Evolutionary conservation across 2,888 invertebrate species (phyloP).

Genomic region (Scaptomyza reducta): DNA sequence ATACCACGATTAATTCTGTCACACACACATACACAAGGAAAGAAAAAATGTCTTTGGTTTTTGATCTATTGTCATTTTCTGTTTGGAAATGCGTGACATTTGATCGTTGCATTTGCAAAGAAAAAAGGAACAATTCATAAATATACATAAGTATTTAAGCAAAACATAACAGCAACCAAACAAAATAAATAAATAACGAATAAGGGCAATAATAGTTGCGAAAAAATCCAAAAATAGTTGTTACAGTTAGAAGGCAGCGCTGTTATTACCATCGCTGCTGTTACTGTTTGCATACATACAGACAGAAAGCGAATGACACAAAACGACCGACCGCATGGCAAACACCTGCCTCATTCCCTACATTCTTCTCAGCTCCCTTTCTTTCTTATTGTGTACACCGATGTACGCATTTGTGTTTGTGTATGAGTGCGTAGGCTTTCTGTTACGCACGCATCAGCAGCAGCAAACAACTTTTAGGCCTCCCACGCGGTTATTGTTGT

Average conservation of each 20-base stretch:
- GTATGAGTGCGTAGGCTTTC: conserved; percentile 42
- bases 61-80: conserved; percentile 11
- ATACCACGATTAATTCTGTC: conserved; percentile 61
- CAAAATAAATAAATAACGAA: conserved; percentile 20
- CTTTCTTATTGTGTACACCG: conserved; percentile 14
- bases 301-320: conserved; percentile 41
- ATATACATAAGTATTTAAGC: conserved; percentile 22
- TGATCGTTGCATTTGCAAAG: conserved; percentile 53
- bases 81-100: conserved; percentile 58
- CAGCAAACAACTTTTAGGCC: conserved; percentile 73
- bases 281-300: conserved; percentile 40
- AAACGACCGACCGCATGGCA: conserved; percentile 64
- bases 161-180: conserved; percentile 5
- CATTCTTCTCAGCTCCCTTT: neutral
- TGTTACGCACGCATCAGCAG: conserved; percentile 75
- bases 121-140: conserved; percentile 15
- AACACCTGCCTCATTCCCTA: conserved; percentile 54
- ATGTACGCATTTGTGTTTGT: conserved; percentile 21
- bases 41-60: neutral
- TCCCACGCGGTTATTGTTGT: conserved; percentile 50
- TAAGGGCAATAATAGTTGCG: conserved; percentile 31
- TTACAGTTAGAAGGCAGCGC: conserved; percentile 33
- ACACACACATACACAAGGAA: conserved; percentile 10
- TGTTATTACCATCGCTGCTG: conserved; percentile 26
- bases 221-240: conserved; percentile 55